phyloP scores from a whole-genome alignment of 2,888 invertebrate genomes.

The Orchestes rusci region DNA sequence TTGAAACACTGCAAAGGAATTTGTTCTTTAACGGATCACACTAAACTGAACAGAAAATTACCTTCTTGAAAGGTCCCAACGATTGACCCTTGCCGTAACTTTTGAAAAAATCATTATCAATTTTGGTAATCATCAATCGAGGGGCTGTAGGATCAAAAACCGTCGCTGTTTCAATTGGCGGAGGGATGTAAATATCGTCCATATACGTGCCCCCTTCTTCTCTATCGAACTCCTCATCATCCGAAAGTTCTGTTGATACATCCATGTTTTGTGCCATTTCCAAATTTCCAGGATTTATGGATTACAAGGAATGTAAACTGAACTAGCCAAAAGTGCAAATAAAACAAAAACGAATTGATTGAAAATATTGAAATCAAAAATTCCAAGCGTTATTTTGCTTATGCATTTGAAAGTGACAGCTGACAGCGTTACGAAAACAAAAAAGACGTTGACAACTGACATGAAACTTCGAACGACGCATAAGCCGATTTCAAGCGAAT shows the following conservation, averaged over 20 bases:
- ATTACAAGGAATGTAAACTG: too few relatives aligned
- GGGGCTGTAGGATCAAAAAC: slow-evolving; percentile 65
- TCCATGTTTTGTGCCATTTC: too few relatives aligned
- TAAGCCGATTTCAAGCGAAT: too few relatives aligned
- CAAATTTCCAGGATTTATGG: too few relatives aligned
- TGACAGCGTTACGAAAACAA: too few relatives aligned
- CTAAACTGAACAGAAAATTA: slow-evolving; percentile 40
- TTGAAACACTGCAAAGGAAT: slow-evolving; percentile 73
- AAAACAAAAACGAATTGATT: too few relatives aligned
- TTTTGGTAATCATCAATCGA: slow-evolving; percentile 82
- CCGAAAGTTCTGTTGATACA: not conserved
- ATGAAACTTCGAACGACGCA: too few relatives aligned
- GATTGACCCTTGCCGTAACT: slow-evolving; percentile 81
- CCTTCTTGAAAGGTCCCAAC: slow-evolving; percentile 95
- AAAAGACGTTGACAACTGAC: too few relatives aligned
- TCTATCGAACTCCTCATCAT: slow-evolving; percentile 11
- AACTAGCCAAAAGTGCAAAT: too few relatives aligned
- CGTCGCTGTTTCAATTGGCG: slow-evolving; percentile 61
- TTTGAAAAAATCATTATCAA: slow-evolving; percentile 91
- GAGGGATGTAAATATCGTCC: slow-evolving; percentile 64
- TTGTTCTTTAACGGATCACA: not conserved
- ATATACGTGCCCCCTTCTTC: slow-evolving; percentile 18
- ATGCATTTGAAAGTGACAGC: too few relatives aligned
- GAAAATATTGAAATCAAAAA: too few relatives aligned
- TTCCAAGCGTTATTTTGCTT: too few relatives aligned